Base-by-base conservation (phyloP, 2,888 invertebrate species). In the Timema cristinae region DNA sequence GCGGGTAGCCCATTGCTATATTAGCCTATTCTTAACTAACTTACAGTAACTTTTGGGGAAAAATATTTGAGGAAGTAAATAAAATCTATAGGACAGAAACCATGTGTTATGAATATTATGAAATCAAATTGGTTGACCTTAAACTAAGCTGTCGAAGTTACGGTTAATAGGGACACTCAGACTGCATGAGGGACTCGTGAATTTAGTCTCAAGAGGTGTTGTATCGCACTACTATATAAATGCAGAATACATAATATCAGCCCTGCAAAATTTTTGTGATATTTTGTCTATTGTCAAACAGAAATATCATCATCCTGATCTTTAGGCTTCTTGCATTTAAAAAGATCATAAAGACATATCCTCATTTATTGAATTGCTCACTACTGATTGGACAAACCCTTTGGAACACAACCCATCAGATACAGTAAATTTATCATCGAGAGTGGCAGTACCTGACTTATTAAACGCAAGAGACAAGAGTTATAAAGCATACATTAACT, bases 261-360 rank as follows among this genome's bases (percentile, higher is more conserved):
- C 56, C 16, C n/a, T 56, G 7, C 56, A 6, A 13, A 59, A 13
- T 59, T n/a, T 13, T 9, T 1, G 13, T n/a, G 15, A n/a, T 59
- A 59, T 59, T 59, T 13, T 8, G 9, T 59, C 5, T 5, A 13
- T 32, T 32, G 32, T 5, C n/a, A 13, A n/a, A 59, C 9, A 59
- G 13, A 59, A 59, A n/a, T 59, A 56, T 56, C 6, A 13, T 59
- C 59, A 59, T 56, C 59, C 59, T n/a, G 59, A 59, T 59, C 13
- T 59, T 7, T n/a, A 59, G 59, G 59, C 4, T 59, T 59, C 13
- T 59, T 8, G 9, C 0, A 13, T 59, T 13, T 59, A 8, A n/a
- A 59, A 59, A 59, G 9, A 59, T 11, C 15, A 56, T 7, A 56
- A 11, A 9, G 11, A 56, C 16, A 16, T 56, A 56, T 56, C 7